A percentile compares a stretch with the other conserved stretches of the same genome.
Conservation (phyloP, 1,140 invertebrate species). For the Aphelenchoides fujianensis region DNA sequence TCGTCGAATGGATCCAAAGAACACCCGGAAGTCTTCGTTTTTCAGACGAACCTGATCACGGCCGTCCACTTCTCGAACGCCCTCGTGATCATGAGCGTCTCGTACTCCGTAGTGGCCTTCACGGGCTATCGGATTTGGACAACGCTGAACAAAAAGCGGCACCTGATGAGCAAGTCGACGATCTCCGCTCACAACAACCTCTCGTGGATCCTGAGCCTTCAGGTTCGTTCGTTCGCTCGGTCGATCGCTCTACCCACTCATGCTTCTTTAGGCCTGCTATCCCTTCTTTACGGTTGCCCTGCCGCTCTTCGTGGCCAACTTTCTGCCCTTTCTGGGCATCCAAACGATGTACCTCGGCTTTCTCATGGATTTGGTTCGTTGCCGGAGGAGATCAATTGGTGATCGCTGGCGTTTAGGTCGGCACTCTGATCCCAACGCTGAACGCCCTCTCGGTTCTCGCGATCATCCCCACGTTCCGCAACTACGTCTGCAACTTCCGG, state of each 20-base stretch:
- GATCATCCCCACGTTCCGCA: background rate
- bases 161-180: background rate
- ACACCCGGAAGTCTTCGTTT: too few relatives aligned
- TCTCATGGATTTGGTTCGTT: background rate
- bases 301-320: background rate
- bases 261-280: background rate
- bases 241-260: too few relatives aligned
- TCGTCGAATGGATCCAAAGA: background rate
- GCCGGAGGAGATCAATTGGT: background rate
- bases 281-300: background rate
- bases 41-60: background rate
- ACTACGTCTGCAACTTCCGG: background rate
- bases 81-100: background rate
- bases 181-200: conserved; percentile 1
- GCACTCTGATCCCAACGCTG: conserved; percentile 3
- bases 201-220: background rate
- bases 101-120: conserved; percentile 4
- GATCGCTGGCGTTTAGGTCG: background rate
- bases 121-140: conserved; percentile 3
- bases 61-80: background rate
- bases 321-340: background rate
- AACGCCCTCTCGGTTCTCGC: background rate
- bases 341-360: conserved; percentile 7
- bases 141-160: background rate
- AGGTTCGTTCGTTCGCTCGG: background rate